These are phyloP conservation scores for Diadegma fenestrale DNA, from an alignment of 2,888 invertebrate species.

Conservation along the genomic window DNA sequence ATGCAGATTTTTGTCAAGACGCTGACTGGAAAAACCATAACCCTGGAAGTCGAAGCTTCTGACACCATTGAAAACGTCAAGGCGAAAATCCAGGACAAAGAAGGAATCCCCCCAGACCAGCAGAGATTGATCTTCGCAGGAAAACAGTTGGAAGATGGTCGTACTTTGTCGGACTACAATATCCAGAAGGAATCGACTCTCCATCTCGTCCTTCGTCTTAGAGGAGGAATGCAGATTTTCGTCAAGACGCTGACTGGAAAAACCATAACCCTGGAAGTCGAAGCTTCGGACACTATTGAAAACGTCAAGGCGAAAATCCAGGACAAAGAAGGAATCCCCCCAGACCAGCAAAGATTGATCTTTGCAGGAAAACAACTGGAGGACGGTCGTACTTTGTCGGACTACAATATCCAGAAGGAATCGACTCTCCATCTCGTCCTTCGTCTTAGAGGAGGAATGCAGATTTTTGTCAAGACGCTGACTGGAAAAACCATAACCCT, in stretches of 20 bases:
- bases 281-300: constrained; percentile 71
- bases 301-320: constrained; percentile 71
- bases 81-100: constrained; percentile 75
- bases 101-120: constrained; percentile 70
- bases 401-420: constrained; percentile 54
- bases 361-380: constrained; percentile 70
- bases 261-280: constrained; percentile 72
- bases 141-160: constrained; percentile 70
- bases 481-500: constrained; percentile 72
- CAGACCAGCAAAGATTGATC: constrained; percentile 69
- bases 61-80: constrained; percentile 74
- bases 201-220: constrained; percentile 69
- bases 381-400: constrained; percentile 59
- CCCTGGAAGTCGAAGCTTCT: constrained; percentile 74
- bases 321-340: constrained; percentile 71
- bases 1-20: constrained; percentile 74
- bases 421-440: constrained; percentile 68
- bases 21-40: constrained; percentile 71
- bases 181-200: constrained; percentile 71
- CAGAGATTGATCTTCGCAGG: constrained; percentile 69
- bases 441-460: constrained; percentile 69
- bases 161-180: constrained; percentile 68
- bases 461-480: constrained; percentile 73
- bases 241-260: constrained; percentile 71
- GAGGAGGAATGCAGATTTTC: constrained; percentile 71